Evolutionary conservation across 1,140 invertebrate genomes (phyloP).

Genomic region (Schlechtendalia chinensis): DNA sequence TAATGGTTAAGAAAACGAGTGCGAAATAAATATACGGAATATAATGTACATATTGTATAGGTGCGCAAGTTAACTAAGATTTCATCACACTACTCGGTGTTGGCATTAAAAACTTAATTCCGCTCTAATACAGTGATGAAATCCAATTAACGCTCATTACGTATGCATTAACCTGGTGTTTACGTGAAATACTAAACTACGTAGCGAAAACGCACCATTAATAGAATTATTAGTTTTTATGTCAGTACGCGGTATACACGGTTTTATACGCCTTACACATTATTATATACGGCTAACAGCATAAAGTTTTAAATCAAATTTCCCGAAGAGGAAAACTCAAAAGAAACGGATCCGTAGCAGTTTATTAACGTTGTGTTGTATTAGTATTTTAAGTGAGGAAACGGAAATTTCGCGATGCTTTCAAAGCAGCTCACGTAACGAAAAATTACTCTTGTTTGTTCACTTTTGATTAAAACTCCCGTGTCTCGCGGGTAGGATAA

Average conservation of each 20-base stretch:
- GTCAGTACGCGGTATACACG: neutral
- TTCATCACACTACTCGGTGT: neutral
- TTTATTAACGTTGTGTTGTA: conserved; percentile 24
- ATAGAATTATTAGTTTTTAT: neutral
- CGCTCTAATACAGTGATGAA: neutral
- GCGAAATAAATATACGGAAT: too few species aligned
- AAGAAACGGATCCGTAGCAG: neutral
- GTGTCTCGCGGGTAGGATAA: neutral
- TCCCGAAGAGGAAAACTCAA: neutral
- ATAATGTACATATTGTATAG: too few species aligned
- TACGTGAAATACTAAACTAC: neutral
- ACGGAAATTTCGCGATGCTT: conserved; percentile 3
- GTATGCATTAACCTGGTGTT: too few species aligned
- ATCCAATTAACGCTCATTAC: too few species aligned
- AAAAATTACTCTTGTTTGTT: conserved; percentile 27
- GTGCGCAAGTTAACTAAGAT: neutral
- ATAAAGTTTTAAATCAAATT: neutral
- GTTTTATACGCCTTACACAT: neutral
- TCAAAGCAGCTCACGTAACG: neutral
- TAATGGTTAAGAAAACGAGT: too few species aligned
- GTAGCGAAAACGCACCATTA: neutral
- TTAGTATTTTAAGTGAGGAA: conserved; percentile 19
- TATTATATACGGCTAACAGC: neutral
- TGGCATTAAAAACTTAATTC: neutral
- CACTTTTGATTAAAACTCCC: conserved; percentile 34